These are phyloP conservation scores for Knipowitschia caucasica DNA, from an alignment of 2,797 vertebrate genomes.

Conservation along the genomic window DNA sequence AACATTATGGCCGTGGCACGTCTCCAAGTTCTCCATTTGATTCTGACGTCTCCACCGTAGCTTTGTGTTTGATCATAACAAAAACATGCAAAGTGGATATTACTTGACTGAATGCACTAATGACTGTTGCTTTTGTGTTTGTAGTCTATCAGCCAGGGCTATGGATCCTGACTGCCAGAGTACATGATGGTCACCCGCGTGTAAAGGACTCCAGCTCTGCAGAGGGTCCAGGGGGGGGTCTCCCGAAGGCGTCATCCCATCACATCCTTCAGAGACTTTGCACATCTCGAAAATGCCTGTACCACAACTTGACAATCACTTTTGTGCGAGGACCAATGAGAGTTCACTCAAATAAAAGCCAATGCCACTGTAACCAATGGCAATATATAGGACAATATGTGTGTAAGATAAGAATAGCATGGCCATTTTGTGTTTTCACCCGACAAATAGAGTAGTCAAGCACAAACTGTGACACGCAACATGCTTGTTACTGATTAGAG, in stretches of 20 bases:
- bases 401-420: slow-evolving; percentile 28
- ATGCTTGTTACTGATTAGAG: slow-evolving; percentile 19
- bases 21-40: too few species aligned
- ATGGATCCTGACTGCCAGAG: slow-evolving; percentile 79
- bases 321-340: slow-evolving; percentile 45
- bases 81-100: slow-evolving; percentile 11
- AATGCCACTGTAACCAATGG: slow-evolving; percentile 50
- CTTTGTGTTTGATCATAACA: slow-evolving; percentile 24
- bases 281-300: slow-evolving; percentile 64
- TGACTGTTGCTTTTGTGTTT: slow-evolving; percentile 45
- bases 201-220: slow-evolving; percentile 47
- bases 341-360: slow-evolving; percentile 56
- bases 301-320: slow-evolving; percentile 72
- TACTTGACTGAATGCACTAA: slow-evolving; percentile 12
- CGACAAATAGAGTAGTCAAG: slow-evolving; percentile 36
- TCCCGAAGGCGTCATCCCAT: slow-evolving; percentile 40
- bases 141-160: slow-evolving; percentile 75
- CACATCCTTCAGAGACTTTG: slow-evolving; percentile 47
- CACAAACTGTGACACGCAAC: slow-evolving; percentile 37
- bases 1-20: too few species aligned
- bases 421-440: slow-evolving; percentile 1
- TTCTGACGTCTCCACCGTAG: too few species aligned
- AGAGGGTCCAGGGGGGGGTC: slow-evolving; percentile 34
- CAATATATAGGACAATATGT: slow-evolving; percentile 54
- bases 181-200: slow-evolving; percentile 64